phyloP scores from a whole-genome alignment of 2,797 vertebrate genomes.

The Champsocephalus gunnari region DNA sequence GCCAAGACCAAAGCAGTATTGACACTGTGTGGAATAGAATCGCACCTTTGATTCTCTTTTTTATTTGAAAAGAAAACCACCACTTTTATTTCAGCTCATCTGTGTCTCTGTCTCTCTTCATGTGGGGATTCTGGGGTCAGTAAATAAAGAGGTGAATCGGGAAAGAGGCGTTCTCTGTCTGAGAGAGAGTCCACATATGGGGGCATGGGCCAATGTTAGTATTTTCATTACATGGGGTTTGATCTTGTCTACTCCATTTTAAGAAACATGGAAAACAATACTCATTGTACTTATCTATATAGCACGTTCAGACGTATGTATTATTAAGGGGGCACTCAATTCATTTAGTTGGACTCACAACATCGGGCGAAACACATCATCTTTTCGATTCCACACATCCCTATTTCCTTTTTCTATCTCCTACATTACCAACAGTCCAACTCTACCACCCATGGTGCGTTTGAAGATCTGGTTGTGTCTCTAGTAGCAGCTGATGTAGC shows the following conservation, averaged over 20 bases:
- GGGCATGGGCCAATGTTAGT: neutral
- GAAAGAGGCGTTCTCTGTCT: neutral
- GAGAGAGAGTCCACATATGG: neutral
- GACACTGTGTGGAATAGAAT: conserved; percentile 39
- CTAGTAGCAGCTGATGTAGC: neutral
- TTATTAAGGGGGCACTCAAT: neutral
- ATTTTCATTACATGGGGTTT: neutral
- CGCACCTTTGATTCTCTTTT: conserved; percentile 8
- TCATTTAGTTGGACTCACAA: neutral
- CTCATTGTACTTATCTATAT: neutral
- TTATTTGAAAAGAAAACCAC: conserved; percentile 18
- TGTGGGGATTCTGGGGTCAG: conserved; percentile 25
- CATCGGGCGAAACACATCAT: neutral
- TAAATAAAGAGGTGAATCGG: conserved; percentile 28
- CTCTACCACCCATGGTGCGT: neutral
- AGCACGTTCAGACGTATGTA: neutral
- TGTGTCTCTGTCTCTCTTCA: conserved; percentile 17
- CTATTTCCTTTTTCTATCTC: too few species aligned
- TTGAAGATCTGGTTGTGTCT: neutral
- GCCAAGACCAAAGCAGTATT: conserved; percentile 38
- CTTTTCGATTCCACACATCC: neutral
- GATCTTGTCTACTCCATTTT: neutral
- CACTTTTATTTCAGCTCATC: conserved; percentile 36
- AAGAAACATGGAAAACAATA: neutral
- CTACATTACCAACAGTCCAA: neutral